Base-by-base conservation (phyloP, 1,140 invertebrate genomes). In the Littorina saxatilis region DNA sequence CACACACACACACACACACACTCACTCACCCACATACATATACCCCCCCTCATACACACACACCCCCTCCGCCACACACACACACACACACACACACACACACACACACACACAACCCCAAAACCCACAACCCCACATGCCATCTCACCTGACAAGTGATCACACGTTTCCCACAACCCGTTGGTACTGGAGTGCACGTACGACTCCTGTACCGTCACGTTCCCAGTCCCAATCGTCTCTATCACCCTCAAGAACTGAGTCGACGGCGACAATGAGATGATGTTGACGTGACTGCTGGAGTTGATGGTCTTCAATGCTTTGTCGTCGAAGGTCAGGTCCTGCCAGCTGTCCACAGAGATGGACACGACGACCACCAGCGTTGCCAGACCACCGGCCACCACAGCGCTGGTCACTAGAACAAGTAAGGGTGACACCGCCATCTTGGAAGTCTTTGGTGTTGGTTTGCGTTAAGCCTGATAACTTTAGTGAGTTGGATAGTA, bases 261-360 rank as follows among this genome's bases (percentile, higher is more conserved):
- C 32, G 72, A n/a, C 13, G 68, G 13, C 9, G 73, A 61, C 55
- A 80, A 68, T 9, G 81, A 72, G 9, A 74, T 27, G 39, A 83
- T 35, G 23, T 50, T 63, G 47, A 55, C 52, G 4, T 35, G 43
- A 15, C 20, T 61, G n/a, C 7, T 27, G 43, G 29, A 29, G 70
- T 83, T 83, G 43, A 84, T 52, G 11, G 68, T 29, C 3, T 20
- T 39, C 1, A 83, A 32, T 5, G 29, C 27, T n/a, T 20, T 35
- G n/a, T 61, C 27, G 70, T 84, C 80, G 35, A 73, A 86, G 2
- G 37, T 68, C 0, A 76, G n/a, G 32, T 83, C 70, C 70, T 85
- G 79, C 86, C 86, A 87, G 39, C 70, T 43, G 47, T 85, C 81
- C 52, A 85, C 84, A 27, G 81, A 74, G 4, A 87, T 81, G 15